Conservation (phyloP, 1,140 invertebrate genomes). For the Arctopsyche grandis region DNA sequence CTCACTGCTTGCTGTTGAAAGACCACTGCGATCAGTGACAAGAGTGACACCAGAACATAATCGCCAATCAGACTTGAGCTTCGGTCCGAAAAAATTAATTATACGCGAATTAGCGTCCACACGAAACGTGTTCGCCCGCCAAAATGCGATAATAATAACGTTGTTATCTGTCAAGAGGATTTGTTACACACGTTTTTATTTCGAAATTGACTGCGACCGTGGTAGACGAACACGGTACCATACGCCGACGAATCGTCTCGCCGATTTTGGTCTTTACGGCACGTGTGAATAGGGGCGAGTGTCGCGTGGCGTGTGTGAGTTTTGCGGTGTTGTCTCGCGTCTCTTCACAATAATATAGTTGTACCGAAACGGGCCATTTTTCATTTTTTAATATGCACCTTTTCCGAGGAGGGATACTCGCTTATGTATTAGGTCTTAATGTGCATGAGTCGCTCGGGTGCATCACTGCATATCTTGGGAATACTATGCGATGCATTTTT, state of each 20-base stretch:
- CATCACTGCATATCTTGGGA: conserved; percentile 18
- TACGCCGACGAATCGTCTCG: not conserved
- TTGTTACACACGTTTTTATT: conserved; percentile 55
- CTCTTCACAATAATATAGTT: conserved; percentile 54
- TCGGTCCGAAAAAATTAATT: too few species aligned
- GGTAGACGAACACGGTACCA: not conserved
- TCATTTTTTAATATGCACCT: conserved; percentile 56
- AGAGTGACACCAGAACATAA: too few species aligned
- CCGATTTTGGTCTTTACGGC: not conserved
- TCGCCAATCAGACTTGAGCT: too few species aligned
- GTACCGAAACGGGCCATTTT: conserved; percentile 54
- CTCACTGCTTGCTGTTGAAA: too few species aligned
- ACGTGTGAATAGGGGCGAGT: not conserved
- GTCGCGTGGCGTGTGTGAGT: not conserved
- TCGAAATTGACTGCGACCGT: conserved; percentile 51
- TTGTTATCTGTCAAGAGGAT: conserved; percentile 56
- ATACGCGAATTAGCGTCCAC: too few species aligned
- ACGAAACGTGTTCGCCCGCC: conserved; percentile 34
- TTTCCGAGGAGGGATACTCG: conserved; percentile 52
- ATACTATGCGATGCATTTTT: conserved; percentile 9
- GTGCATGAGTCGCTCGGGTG: conserved; percentile 38
- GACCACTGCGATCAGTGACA: too few species aligned
- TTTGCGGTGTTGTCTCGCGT: conserved; percentile 13
- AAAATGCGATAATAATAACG: conserved; percentile 56
- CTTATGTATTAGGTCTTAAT: conserved; percentile 51